A percentile compares a stretch with the other conserved stretches of the same genome.
Conservation (phyloP, 2,113 vertebrate species). For the Takifugu bimaculatus region DNA sequence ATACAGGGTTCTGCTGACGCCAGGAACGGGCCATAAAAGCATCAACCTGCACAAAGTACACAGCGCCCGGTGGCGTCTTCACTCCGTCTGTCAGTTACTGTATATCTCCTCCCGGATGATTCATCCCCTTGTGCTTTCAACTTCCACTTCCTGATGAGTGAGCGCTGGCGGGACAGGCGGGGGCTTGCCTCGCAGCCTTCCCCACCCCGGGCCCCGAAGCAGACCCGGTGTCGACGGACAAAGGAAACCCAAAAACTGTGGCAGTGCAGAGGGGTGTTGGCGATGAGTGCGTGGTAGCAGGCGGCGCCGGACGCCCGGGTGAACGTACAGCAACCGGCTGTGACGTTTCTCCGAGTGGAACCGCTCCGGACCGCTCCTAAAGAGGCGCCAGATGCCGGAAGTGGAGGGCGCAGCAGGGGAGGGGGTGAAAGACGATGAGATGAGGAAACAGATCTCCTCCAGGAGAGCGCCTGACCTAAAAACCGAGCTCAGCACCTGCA, state of each 20-base stretch:
- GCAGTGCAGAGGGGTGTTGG: constrained; percentile 8
- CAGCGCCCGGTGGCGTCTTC: constrained; percentile 7
- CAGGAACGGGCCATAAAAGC: constrained; percentile 1
- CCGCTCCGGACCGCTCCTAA: constrained; percentile 37
- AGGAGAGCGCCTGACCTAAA: constrained; percentile 39
- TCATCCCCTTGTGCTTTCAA: constrained; percentile 39
- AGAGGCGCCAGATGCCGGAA: constrained; percentile 49
- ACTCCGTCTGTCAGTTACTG: constrained; percentile 28
- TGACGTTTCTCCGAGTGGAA: constrained; percentile 45
- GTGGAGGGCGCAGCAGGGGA: constrained; percentile 18
- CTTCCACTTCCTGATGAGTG: constrained; percentile 42
- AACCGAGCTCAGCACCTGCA: constrained; percentile 57
- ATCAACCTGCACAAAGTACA: constrained; percentile 24
- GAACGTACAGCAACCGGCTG: no score
- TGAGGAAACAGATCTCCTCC: constrained; percentile 49
- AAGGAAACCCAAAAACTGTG: constrained; percentile 37
- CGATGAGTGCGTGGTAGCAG: constrained; percentile 4
- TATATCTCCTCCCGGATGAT: constrained; percentile 38
- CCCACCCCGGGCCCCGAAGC: constrained; percentile 27
- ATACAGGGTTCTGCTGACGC: constrained; percentile 28
- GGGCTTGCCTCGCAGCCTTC: constrained; percentile 26
- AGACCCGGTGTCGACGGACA: constrained; percentile 42
- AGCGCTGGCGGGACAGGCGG: constrained; percentile 16
- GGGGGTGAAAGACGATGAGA: constrained; percentile 55
- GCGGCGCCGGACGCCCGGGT: constrained; percentile 61